Evolutionary conservation across 1,140 invertebrate genomes (phyloP).

Genomic region (Saccostrea cuccullata): DNA sequence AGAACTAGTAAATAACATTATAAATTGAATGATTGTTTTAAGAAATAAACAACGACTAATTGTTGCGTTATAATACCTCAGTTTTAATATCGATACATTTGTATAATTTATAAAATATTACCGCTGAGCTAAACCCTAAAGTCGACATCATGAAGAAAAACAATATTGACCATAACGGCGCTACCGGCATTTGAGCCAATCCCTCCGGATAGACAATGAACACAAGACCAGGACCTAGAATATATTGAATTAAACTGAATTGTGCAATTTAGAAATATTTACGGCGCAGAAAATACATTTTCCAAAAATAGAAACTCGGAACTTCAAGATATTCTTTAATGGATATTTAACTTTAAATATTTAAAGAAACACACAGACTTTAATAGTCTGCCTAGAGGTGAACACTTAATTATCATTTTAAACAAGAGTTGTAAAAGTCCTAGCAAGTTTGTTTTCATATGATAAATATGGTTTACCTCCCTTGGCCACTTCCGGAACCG

Average conservation of each 20-base stretch:
- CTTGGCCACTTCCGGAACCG: conserved; percentile 68
- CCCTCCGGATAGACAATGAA: conserved; percentile 73
- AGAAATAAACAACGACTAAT: background rate
- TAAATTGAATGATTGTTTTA: background rate
- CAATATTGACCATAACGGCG: conserved; percentile 96
- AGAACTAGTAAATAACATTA: conserved; percentile 83
- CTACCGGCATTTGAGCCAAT: conserved; percentile 90
- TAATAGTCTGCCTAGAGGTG: too few species aligned
- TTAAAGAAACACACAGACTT: too few species aligned
- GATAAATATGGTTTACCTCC: conserved; percentile 60
- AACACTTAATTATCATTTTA: too few species aligned
- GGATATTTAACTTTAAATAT: background rate
- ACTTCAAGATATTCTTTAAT: background rate
- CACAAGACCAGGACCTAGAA: conserved; percentile 68
- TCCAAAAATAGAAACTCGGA: background rate
- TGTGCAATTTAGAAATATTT: too few species aligned
- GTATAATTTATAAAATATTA: conserved; percentile 72
- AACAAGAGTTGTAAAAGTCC: too few species aligned
- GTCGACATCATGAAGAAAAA: conserved; percentile 99
- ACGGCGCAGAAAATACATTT: background rate
- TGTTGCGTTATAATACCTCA: too few species aligned
- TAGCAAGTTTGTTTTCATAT: background rate
- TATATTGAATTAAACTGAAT: conserved; percentile 60
- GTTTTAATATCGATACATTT: too few species aligned
- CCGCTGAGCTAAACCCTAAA: conserved; percentile 93